A percentile compares a stretch with the other conserved stretches of the same genome.
Evolutionary conservation across 2,888 invertebrate species (phyloP).

Genomic region (Leptopilina syphax): DNA sequence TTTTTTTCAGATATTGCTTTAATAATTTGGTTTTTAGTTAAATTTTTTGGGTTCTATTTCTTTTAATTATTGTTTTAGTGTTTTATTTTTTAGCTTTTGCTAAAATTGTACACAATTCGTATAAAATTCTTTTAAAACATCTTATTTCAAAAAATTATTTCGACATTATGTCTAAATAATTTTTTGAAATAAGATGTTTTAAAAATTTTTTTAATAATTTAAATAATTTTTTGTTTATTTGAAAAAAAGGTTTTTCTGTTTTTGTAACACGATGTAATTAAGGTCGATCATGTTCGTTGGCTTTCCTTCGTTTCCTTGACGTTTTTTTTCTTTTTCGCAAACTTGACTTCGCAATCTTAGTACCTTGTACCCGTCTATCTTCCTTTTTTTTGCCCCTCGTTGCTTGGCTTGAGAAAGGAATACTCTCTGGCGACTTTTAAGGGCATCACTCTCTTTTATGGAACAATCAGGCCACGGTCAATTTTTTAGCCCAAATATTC

Average conservation of each 20-base stretch:
- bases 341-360: slow-evolving; percentile 28
- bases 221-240: too few relatives aligned
- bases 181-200: too few relatives aligned
- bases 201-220: too few relatives aligned
- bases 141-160: too few relatives aligned
- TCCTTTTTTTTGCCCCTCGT: slow-evolving; percentile 11
- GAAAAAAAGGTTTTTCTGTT: background rate
- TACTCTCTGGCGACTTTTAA: slow-evolving; percentile 9
- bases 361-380: slow-evolving; percentile 29
- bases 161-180: too few relatives aligned
- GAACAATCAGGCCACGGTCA: slow-evolving; percentile 25
- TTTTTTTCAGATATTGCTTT: too few relatives aligned
- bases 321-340: slow-evolving; percentile 11
- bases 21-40: too few relatives aligned
- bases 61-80: too few relatives aligned
- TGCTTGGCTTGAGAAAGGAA: slow-evolving; percentile 5
- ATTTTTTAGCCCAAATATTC: background rate
- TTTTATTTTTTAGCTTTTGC: too few relatives aligned
- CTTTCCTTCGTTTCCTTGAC: slow-evolving; percentile 36
- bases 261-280: slow-evolving; percentile 7
- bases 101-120: too few relatives aligned
- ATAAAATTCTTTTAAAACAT: too few relatives aligned
- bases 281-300: slow-evolving; percentile 19
- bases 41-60: too few relatives aligned
- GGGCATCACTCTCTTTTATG: slow-evolving; percentile 3